Base-by-base conservation (phyloP, 2,113 vertebrate genomes). In the Atractosteus spatula region DNA sequence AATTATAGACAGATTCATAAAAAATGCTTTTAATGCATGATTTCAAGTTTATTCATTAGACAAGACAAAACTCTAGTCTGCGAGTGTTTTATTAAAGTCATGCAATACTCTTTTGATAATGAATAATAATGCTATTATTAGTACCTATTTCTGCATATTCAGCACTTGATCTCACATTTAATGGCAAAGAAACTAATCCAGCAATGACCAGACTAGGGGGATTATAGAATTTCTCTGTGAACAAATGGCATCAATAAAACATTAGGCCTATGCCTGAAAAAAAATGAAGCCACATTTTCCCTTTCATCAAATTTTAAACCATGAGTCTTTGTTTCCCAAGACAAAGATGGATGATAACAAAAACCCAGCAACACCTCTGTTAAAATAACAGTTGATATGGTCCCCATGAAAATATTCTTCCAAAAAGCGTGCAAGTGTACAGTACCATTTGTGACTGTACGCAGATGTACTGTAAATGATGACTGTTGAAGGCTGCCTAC, bases 111-210 rank as follows among this genome's bases (percentile, higher is more conserved):
- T 57, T 8, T 2, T 62, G 59, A 62, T 62, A 62, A 62, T 62
- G 17, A 62, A 62, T 62, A 62, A 62, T 62, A 11, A 62, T 10
- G 10, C 13, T 62, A 3, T 62, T 62, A 62, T 62, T 62, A 62
- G 59, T 62, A 29, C 7, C 59, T 16, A 62, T 62, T 62, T 62
- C 59, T 62, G 59, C 59, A 14, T 14, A 62, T 62, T 62, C 59
- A 62, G 59, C 59, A 62, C 13, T 62, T 14, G 59, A 7, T 11
- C 14, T 14, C 13, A 62, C 59, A 62, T 8, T 62, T 62, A 62
- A 62, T 62, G 59, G 14, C 59, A 62, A 62, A 14, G 13, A 11
- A 51, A 62, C 59, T 62, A 62, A 62, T 62, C 59, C 59, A 62
- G 13, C 17, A 62, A 62, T 62, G 14, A 62, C 14, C 13, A 62